phyloP scores from a whole-genome alignment of 2,113 vertebrate species.

The Otocyon megalotis region DNA sequence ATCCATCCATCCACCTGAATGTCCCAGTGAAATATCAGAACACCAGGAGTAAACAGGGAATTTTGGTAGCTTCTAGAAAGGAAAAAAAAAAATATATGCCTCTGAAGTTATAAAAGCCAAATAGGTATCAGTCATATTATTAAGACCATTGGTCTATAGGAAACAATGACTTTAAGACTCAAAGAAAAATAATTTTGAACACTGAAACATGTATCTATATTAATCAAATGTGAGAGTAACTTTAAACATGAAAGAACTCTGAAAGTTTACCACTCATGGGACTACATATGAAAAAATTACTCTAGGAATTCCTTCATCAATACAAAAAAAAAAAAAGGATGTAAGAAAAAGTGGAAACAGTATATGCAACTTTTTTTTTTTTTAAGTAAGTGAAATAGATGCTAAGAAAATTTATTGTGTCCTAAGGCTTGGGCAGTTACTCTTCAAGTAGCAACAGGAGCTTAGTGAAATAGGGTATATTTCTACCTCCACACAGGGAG shows the following conservation, averaged over 20 bases:
- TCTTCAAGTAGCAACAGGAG: background rate
- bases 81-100: background rate
- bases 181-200: background rate
- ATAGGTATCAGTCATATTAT: background rate
- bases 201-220: background rate
- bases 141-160: background rate
- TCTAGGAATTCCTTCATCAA: background rate
- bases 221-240: background rate
- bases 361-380: background rate
- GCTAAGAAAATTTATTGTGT: background rate
- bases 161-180: background rate
- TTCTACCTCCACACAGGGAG: background rate
- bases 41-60: background rate
- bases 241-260: background rate
- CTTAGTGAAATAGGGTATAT: background rate
- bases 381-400: background rate
- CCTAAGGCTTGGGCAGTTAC: background rate
- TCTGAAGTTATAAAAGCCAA: background rate
- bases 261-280: background rate
- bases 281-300: background rate
- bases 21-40: too few relatives aligned
- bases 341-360: background rate
- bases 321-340: background rate
- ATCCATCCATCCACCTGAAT: background rate
- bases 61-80: background rate